A percentile compares a stretch with the other conserved stretches of the same genome.
Evolutionary conservation across 2,113 vertebrate species (phyloP).

Genomic region (Callaeas wilsoni): DNA sequence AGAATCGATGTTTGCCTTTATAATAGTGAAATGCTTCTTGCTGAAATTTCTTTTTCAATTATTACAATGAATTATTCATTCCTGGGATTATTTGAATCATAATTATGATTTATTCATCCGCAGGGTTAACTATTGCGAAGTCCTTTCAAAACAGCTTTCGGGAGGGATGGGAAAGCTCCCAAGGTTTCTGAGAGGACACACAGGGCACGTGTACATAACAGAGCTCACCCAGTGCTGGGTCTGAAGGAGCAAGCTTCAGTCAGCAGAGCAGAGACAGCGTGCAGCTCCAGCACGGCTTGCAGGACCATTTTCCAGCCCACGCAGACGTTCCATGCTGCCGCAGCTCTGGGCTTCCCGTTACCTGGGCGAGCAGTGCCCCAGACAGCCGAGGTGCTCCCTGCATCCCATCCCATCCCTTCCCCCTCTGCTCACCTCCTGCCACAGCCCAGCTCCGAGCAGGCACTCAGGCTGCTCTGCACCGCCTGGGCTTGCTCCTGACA

Average conservation of each 20-base stretch:
- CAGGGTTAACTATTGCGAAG: background rate
- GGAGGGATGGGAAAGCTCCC: background rate
- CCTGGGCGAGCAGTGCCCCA: background rate
- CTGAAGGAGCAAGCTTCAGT: background rate
- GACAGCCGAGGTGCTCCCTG: background rate
- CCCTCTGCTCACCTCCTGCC: background rate
- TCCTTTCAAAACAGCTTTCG: background rate
- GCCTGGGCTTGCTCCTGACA: background rate
- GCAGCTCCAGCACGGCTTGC: background rate
- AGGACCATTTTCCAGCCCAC: background rate
- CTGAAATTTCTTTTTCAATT: background rate
- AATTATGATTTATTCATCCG: constrained; percentile 14
- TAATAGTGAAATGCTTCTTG: background rate
- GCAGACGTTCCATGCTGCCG: background rate
- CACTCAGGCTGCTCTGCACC: background rate
- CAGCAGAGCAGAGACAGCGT: background rate
- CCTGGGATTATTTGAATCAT: background rate
- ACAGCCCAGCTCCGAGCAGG: background rate
- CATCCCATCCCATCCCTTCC: background rate
- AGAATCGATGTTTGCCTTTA: background rate
- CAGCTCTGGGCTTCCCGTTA: background rate
- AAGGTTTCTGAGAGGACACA: background rate
- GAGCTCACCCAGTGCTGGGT: background rate
- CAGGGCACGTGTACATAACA: background rate
- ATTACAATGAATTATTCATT: constrained; percentile 39